These are phyloP conservation scores for Paraescarpia echinospica DNA, from an alignment of 1,140 invertebrate genomes.

Conservation along the genomic window DNA sequence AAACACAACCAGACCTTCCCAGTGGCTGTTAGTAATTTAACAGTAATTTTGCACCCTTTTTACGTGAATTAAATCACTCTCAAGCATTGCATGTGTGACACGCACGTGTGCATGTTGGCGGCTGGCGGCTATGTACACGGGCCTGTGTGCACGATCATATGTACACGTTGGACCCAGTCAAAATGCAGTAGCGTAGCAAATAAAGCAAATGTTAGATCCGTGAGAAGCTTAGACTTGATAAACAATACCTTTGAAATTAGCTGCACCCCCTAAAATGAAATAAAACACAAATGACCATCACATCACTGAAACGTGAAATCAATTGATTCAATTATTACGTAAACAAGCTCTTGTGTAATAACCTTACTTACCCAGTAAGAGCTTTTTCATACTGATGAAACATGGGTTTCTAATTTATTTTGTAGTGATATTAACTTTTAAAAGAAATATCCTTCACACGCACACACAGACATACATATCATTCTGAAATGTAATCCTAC, in stretches of 20 bases:
- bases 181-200: not conserved
- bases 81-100: not conserved
- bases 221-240: not conserved
- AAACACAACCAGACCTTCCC: not conserved
- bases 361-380: not conserved
- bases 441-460: not conserved
- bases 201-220: not conserved
- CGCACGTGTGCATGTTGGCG: not conserved
- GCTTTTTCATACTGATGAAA: not conserved
- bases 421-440: not conserved
- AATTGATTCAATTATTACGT: not conserved
- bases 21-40: not conserved
- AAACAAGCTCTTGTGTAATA: not conserved
- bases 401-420: not conserved
- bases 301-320: not conserved
- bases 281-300: not conserved
- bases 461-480: not conserved
- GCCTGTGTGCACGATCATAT: not conserved
- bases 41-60: not conserved
- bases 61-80: not conserved
- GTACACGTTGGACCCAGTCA: not conserved
- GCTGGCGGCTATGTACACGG: not conserved
- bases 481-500: not conserved
- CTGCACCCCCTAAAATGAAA: not conserved
- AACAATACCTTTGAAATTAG: constrained; percentile 6